These are phyloP conservation scores for Drosophila setosimentum DNA, from an alignment of 2,888 invertebrate species.

Conservation along the genomic window DNA sequence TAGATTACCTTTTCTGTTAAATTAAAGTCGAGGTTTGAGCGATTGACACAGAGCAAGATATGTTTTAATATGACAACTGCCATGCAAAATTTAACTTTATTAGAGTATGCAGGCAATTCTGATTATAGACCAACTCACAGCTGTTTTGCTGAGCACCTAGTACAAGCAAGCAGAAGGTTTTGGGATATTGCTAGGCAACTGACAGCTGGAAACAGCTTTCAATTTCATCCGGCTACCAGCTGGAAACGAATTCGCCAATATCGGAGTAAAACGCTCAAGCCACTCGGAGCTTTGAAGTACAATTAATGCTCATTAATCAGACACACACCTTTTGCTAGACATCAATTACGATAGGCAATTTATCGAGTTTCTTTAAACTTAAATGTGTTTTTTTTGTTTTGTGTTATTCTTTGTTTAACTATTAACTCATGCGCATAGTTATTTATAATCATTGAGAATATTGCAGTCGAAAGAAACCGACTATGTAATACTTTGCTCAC, in stretches of 20 bases:
- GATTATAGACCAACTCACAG: constrained; percentile 18
- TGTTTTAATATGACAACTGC: not conserved
- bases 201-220: constrained; percentile 70
- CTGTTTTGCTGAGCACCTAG: constrained; percentile 67
- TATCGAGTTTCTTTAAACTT: constrained; percentile 26
- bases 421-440: constrained; percentile 69
- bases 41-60: not conserved
- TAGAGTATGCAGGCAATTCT: constrained; percentile 30
- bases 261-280: constrained; percentile 6
- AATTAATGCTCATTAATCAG: constrained; percentile 41
- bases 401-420: constrained; percentile 7
- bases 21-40: not conserved
- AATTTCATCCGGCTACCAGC: constrained; percentile 48
- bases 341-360: constrained; percentile 37
- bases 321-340: constrained; percentile 13
- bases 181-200: constrained; percentile 64
- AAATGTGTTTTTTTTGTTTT: constrained; percentile 1
- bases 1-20: not conserved
- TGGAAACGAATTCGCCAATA: constrained; percentile 24
- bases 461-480: too few species aligned
- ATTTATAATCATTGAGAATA: too few species aligned
- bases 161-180: constrained; percentile 59
- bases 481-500: not conserved
- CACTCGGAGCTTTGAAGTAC: constrained; percentile 9
- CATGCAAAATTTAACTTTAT: not conserved